Conservation (phyloP, 2,113 vertebrate genomes). For the Callochromis pleurospilus region DNA sequence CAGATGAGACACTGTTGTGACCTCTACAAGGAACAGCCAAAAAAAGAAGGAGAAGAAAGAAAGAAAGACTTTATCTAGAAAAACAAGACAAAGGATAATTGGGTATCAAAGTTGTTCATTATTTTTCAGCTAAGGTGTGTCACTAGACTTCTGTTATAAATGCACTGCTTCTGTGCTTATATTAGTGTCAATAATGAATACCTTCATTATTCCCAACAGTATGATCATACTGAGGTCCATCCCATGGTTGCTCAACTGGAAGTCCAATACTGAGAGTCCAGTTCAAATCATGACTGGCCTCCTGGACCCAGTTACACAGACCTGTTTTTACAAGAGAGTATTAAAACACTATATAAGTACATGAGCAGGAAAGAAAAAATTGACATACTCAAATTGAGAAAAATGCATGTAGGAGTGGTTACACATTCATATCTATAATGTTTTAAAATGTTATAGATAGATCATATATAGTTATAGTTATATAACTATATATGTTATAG, state of each 20-base stretch:
- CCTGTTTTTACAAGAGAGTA: conserved; percentile 31
- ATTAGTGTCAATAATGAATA: background rate
- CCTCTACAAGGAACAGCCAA: background rate
- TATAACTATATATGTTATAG: background rate
- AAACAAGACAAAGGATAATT: background rate
- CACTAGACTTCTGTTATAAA: background rate
- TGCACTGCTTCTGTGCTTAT: background rate
- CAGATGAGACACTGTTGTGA: background rate
- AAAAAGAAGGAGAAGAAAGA: background rate
- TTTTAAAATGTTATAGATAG: background rate
- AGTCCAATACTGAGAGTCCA: conserved; percentile 59
- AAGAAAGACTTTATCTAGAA: background rate
- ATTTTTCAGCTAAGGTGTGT: background rate
- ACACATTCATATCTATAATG: background rate
- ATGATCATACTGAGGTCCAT: conserved; percentile 69
- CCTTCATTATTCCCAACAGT: conserved; percentile 62
- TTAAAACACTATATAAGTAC: background rate
- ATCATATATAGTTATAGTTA: background rate
- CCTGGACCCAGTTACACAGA: conserved; percentile 67
- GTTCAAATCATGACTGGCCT: conserved; percentile 33
- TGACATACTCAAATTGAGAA: background rate
- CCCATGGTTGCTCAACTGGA: conserved; percentile 32
- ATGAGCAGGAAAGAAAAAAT: background rate
- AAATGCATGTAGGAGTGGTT: background rate
- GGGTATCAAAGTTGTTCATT: background rate